Percentiles rank a stretch among this genome's conserved stretches.
phyloP scores from a whole-genome alignment of 1,140 invertebrate genomes.

The Procambarus virginalis region DNA sequence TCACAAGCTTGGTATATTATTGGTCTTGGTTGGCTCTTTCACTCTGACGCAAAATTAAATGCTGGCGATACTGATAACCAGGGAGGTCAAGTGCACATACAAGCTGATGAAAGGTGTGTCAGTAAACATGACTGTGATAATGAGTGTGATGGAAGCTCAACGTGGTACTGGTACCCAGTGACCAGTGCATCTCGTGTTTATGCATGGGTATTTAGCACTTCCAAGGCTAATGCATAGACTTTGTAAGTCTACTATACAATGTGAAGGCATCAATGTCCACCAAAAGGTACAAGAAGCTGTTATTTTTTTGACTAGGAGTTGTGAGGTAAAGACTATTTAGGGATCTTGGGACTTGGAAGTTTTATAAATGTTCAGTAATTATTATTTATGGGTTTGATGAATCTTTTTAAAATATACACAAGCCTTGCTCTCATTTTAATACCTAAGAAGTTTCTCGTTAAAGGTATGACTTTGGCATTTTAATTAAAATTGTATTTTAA shows the following conservation, averaged over 20 bases:
- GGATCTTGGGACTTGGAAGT: too few species aligned
- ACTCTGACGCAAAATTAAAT: not conserved
- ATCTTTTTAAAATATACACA: too few species aligned
- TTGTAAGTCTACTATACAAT: not conserved
- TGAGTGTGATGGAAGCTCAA: not conserved
- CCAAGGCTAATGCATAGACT: slow-evolving; percentile 1
- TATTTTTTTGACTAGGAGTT: too few species aligned
- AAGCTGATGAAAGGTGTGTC: not conserved
- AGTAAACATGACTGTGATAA: not conserved
- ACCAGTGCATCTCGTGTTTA: slow-evolving; percentile 17
- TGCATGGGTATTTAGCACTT: slow-evolving; percentile 29
- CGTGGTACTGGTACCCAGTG: slow-evolving; percentile 34
- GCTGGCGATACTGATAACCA: not conserved
- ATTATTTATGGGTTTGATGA: too few species aligned
- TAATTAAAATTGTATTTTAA: too few species aligned
- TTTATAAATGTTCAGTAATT: too few species aligned
- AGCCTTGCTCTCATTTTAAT: too few species aligned
- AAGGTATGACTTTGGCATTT: too few species aligned
- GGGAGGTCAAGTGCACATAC: not conserved
- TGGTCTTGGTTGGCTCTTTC: slow-evolving; percentile 27
- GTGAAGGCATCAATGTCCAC: not conserved
- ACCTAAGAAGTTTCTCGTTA: too few species aligned
- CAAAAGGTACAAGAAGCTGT: too few species aligned
- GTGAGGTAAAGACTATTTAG: too few species aligned
- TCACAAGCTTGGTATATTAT: slow-evolving; percentile 24